Percentiles rank a stretch among this genome's conserved stretches.
Evolutionary conservation across 1,140 invertebrate species (phyloP).

Genomic region (Meloidogyne chitwoodi): DNA sequence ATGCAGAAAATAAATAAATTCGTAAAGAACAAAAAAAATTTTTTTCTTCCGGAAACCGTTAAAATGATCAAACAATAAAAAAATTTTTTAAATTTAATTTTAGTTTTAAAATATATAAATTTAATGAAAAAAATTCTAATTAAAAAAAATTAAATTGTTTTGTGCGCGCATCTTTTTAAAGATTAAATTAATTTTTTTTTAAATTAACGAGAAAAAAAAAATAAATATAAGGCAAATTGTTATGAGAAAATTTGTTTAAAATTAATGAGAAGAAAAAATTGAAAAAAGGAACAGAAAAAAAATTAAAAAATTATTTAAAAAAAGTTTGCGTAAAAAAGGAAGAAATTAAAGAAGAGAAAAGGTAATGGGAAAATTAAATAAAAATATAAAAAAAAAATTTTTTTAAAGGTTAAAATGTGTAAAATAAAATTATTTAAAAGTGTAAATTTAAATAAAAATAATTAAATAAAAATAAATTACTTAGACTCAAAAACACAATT

Average conservation of each 20-base stretch:
- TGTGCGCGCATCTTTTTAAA: background rate
- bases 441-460: background rate
- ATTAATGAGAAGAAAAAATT: background rate
- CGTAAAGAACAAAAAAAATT: background rate
- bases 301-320: background rate
- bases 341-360: background rate
- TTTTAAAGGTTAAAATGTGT: background rate
- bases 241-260: background rate
- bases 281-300: background rate
- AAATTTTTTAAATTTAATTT: background rate
- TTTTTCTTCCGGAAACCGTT: background rate
- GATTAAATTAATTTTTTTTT: background rate
- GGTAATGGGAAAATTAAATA: background rate
- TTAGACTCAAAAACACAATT: too few species aligned
- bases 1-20: background rate
- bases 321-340: background rate
- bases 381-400: background rate
- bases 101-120: background rate
- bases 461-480: background rate
- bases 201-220: background rate
- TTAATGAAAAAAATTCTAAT: background rate
- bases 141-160: background rate
- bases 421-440: too few species aligned
- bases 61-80: background rate
- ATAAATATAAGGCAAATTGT: background rate